Evolutionary conservation across 2,113 vertebrate species (phyloP), one percentile per base, ranked within the genome.

Genomic region (Mormoops blainvillei): DNA sequence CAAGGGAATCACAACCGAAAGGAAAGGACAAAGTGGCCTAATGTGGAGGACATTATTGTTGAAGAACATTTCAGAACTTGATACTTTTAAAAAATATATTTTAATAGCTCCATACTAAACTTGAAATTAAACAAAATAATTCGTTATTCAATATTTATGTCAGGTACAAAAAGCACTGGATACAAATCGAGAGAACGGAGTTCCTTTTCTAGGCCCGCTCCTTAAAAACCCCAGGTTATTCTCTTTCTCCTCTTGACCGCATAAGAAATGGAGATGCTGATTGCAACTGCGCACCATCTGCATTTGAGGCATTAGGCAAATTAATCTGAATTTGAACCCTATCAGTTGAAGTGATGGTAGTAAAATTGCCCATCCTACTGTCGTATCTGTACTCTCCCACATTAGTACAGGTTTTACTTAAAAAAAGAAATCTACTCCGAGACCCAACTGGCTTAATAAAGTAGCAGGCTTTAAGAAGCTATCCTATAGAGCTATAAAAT

Each of bases 261-360:
- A 1, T 61, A 12, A 56, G 50, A 84, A 84, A 92, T 12, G 31
- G 52, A 94, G 48, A 50, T 28, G 38, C 16, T 76, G 54, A 81
- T 87, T 71, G 74, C 5, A 71, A 36, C 20, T 63, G 26, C 56
- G 77, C 43, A 65, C 19, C n/a, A 58, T 93, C 84, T 89, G 45
- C 31, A 43, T 94, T 74, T 91, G 70, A 87, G 28, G 16, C 48
- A 89, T 81, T 92, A 89, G 80, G 38, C 24, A 78, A 89, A 87
- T 93, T 89, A 94, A 94, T 74, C 95, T 2, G 1, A 81, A 89
- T 77, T 58, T 93, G 71, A 97, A 89, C 84, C 92, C 87, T 48
- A 61, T 94, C 45, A 52, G 58, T 73, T 3, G 14, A 93, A 87
- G 78, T 93, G 95, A 83, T 52, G 36, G 41, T 76, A 63, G 31